A percentile compares a stretch with the other conserved stretches of the same genome.
Conservation (phyloP, 2,888 invertebrate species). For the Scaptomyza polygonia region DNA sequence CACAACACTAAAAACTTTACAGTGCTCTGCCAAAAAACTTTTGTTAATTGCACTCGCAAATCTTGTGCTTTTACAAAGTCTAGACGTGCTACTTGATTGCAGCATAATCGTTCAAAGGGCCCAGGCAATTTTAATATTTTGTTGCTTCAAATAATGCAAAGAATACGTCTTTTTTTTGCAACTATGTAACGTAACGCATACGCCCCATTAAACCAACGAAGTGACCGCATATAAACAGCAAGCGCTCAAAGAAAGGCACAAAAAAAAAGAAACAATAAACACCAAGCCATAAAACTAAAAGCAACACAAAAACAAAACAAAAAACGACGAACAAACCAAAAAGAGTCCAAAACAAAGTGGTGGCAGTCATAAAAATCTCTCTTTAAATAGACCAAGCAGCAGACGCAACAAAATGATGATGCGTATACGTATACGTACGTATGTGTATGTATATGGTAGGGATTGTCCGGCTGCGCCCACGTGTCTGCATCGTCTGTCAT, state of each 20-base stretch:
- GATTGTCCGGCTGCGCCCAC: slow-evolving; percentile 38
- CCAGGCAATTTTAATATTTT: slow-evolving; percentile 17
- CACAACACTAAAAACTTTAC: slow-evolving; percentile 4
- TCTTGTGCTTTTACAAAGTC: slow-evolving; percentile 31
- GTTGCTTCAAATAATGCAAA: slow-evolving; percentile 8
- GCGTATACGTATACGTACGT: slow-evolving; percentile 1
- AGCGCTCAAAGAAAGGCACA: slow-evolving; percentile 42
- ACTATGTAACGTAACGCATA: slow-evolving; percentile 58
- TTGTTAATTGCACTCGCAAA: slow-evolving; percentile 39
- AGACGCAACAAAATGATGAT: slow-evolving; percentile 31
- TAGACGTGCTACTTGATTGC: slow-evolving; percentile 34
- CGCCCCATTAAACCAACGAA: slow-evolving; percentile 56
- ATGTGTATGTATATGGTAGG: slow-evolving; percentile 1
- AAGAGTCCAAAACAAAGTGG: slow-evolving; percentile 48
- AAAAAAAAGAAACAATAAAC: slow-evolving; percentile 16
- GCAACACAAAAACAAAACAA: slow-evolving; percentile 15
- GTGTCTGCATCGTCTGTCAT: slow-evolving; percentile 76
- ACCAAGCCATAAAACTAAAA: slow-evolving; percentile 34
- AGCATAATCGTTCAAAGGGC: slow-evolving; percentile 3
- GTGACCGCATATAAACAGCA: slow-evolving; percentile 57
- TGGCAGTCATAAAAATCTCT: slow-evolving; percentile 62
- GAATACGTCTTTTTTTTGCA: slow-evolving; percentile 18
- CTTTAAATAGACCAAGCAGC: slow-evolving; percentile 73
- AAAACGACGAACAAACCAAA: background rate
- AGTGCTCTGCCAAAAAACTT: slow-evolving; percentile 11